Evolutionary conservation across 2,888 invertebrate species (phyloP).

Genomic region (Dastarcus helophoroides): DNA sequence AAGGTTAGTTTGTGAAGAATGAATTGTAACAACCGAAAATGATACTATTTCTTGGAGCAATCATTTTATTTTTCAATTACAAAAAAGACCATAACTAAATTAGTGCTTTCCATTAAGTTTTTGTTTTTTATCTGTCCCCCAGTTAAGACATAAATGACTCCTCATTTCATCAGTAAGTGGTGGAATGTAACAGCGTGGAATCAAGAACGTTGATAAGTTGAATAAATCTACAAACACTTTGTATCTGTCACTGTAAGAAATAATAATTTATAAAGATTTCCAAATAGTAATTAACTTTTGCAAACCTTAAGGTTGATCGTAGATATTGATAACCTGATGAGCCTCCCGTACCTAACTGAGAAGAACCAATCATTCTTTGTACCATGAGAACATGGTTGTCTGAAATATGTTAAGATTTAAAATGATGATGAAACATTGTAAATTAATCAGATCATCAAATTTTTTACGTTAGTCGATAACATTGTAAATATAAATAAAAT

Average conservation of each 20-base stretch:
- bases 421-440: conserved; percentile 1
- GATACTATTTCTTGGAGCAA: no score
- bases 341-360: conserved; percentile 92
- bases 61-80: no score
- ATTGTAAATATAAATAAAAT: no score
- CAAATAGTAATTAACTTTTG: conserved; percentile 8
- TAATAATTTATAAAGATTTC: neutral
- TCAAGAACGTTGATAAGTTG: conserved; percentile 91
- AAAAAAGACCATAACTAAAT: no score
- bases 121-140: conserved; percentile 36
- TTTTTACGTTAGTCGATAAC: no score
- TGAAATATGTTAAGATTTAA: conserved; percentile 39
- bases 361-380: conserved; percentile 96
- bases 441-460: no score
- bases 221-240: conserved; percentile 96
- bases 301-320: conserved; percentile 86
- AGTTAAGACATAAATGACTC: conserved; percentile 51
- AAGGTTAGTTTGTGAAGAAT: no score
- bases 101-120: no score
- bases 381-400: conserved; percentile 98
- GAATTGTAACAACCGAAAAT: no score
- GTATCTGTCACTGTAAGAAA: conserved; percentile 79
- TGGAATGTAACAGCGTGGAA: conserved; percentile 86
- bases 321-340: conserved; percentile 98
- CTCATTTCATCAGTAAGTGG: conserved; percentile 77